These are phyloP conservation scores for Torymus auratus DNA, from an alignment of 2,888 invertebrate species.

Conservation along the genomic window DNA sequence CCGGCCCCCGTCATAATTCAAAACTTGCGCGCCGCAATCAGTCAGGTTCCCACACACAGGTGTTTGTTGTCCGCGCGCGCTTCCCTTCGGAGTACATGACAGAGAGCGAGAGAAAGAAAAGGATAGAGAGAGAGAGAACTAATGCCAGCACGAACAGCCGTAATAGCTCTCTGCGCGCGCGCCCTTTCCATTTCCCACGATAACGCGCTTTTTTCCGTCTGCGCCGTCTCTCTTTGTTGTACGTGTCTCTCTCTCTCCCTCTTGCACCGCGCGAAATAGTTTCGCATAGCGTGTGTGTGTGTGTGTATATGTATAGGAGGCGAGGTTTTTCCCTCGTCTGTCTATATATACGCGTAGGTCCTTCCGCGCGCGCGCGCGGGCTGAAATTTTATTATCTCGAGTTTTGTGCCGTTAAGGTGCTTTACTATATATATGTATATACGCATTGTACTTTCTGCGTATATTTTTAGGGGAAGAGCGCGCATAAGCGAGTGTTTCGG, in stretches of 20 bases:
- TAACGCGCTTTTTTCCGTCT: constrained; percentile 31
- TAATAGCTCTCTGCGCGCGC: constrained; percentile 18
- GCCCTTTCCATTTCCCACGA: constrained; percentile 58
- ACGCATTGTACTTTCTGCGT: too few species aligned
- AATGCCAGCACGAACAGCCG: constrained; percentile 20
- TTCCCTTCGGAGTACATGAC: neutral
- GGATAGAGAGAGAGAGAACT: neutral
- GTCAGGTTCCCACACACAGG: constrained; percentile 54
- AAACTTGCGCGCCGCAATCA: constrained; percentile 44
- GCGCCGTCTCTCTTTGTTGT: constrained; percentile 22
- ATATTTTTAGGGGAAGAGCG: too few species aligned
- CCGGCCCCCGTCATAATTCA: constrained; percentile 48
- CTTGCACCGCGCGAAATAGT: neutral
- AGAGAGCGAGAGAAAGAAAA: neutral
- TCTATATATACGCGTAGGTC: too few species aligned
- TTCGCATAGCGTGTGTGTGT: too few species aligned
- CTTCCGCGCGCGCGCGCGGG: neutral
- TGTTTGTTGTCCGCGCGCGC: constrained; percentile 19
- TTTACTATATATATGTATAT: neutral
- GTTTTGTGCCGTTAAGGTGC: constrained; percentile 7
- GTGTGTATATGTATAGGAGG: too few species aligned
- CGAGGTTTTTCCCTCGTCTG: too few species aligned
- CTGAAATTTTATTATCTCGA: constrained; percentile 24
- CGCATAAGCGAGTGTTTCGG: too few species aligned
- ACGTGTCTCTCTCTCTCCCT: constrained; percentile 1